phyloP scores from a whole-genome alignment of 2,113 vertebrate species.

The Meles meles region DNA sequence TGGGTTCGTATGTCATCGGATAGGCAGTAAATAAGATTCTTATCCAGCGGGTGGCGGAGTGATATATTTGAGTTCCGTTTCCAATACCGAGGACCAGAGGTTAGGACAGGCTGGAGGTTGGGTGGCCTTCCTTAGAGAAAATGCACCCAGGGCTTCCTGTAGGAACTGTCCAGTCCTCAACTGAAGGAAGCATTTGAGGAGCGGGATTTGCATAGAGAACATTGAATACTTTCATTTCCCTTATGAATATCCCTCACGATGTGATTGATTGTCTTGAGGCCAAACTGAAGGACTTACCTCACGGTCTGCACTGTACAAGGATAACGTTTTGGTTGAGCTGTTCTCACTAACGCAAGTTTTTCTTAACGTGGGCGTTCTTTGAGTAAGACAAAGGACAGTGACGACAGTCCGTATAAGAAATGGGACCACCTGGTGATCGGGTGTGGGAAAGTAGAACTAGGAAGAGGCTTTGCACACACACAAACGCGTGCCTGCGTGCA shows the following conservation, averaged over 20 bases:
- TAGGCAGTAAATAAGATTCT: not conserved
- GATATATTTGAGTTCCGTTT: not conserved
- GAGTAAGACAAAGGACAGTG: not conserved
- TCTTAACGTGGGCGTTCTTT: not conserved
- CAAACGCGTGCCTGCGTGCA: too few relatives aligned
- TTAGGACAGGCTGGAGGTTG: not conserved
- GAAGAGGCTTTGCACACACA: not conserved
- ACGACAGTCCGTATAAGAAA: not conserved
- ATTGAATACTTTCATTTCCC: not conserved
- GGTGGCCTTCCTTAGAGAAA: not conserved
- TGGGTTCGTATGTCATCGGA: not conserved
- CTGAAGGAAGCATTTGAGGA: not conserved
- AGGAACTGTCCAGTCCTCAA: not conserved
- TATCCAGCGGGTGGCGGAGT: not conserved
- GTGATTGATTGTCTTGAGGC: not conserved
- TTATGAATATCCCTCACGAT: not conserved
- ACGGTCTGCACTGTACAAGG: not conserved
- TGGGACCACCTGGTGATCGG: not conserved
- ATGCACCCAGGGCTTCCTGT: not conserved
- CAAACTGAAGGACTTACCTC: not conserved
- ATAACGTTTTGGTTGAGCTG: not conserved
- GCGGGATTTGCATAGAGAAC: not conserved
- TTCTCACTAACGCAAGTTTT: not conserved
- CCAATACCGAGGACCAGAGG: not conserved
- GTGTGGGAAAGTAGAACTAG: not conserved